phyloP scores from a whole-genome alignment of 2,797 vertebrate genomes.

The Clarias fuscus region DNA sequence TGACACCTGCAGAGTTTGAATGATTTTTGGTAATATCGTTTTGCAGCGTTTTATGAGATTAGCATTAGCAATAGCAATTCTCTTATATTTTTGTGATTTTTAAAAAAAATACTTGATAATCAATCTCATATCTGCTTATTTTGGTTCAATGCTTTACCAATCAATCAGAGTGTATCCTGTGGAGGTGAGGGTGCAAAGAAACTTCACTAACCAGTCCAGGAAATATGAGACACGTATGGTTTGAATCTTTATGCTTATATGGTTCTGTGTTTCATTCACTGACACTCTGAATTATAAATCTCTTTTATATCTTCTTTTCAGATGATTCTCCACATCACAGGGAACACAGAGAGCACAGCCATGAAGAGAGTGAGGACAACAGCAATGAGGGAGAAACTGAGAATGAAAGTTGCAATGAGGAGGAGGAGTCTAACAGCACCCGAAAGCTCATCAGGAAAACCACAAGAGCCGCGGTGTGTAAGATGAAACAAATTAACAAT shows the following conservation, averaged over 20 bases:
- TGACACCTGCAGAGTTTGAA: no score
- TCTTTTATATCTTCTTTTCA: not conserved
- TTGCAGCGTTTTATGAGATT: not conserved
- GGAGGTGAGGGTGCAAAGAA: not conserved
- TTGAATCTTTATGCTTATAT: not conserved
- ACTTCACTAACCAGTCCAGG: not conserved
- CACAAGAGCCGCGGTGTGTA: not conserved
- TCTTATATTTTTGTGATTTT: not conserved
- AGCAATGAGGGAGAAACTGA: conserved; percentile 1
- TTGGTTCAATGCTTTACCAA: not conserved
- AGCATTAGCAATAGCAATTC: not conserved
- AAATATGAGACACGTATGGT: not conserved
- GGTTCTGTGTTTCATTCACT: not conserved
- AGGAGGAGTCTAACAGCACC: conserved; percentile 10
- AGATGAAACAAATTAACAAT: conserved; percentile 7
- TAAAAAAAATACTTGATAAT: not conserved
- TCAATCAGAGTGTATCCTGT: no score
- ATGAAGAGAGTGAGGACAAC: conserved; percentile 11
- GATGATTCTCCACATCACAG: conserved; percentile 9
- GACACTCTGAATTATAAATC: not conserved
- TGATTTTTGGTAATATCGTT: no score
- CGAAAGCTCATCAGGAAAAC: conserved; percentile 22
- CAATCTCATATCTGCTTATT: no score
- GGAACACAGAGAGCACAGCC: not conserved
- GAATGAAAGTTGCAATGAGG: conserved; percentile 4